These are phyloP conservation scores for Agonopterix heracliana DNA, from an alignment of 2,888 invertebrate species.

Conservation along the genomic window DNA sequence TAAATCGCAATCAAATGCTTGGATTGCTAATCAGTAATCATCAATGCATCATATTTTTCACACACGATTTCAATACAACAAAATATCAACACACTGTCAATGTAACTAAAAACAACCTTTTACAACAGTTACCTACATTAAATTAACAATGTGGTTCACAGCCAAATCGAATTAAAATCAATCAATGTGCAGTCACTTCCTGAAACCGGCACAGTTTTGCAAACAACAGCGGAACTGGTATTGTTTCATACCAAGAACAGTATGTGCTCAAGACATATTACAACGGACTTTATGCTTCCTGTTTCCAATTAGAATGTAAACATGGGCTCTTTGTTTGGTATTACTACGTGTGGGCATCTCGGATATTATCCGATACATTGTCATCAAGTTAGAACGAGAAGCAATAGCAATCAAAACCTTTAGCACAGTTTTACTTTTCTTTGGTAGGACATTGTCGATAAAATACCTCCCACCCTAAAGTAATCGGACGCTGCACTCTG, in stretches of 20 bases:
- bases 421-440: too few species aligned
- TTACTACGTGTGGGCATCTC: slow-evolving; percentile 8
- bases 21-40: too few species aligned
- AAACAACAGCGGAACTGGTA: slow-evolving; percentile 71
- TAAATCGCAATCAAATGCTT: too few species aligned
- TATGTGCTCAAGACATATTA: slow-evolving; percentile 58
- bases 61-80: slow-evolving; percentile 25
- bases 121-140: slow-evolving; percentile 9
- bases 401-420: too few species aligned
- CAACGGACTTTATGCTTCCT: slow-evolving; percentile 66
- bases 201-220: slow-evolving; percentile 64
- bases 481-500: slow-evolving; percentile 74
- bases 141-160: slow-evolving; percentile 23
- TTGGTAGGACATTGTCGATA: slow-evolving; percentile 32
- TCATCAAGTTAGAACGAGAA: background rate
- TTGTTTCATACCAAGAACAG: slow-evolving; percentile 69
- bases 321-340: slow-evolving; percentile 46
- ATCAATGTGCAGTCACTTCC: slow-evolving; percentile 54
- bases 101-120: background rate
- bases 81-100: slow-evolving; percentile 11
- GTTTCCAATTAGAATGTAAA: slow-evolving; percentile 70
- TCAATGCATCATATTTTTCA: too few species aligned
- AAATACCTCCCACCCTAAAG: slow-evolving; percentile 43
- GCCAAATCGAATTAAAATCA: slow-evolving; percentile 17
- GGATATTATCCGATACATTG: background rate